These are phyloP conservation scores for Microtus ochrogaster DNA, from an alignment of 2,113 vertebrate genomes.

Conservation along the genomic window DNA sequence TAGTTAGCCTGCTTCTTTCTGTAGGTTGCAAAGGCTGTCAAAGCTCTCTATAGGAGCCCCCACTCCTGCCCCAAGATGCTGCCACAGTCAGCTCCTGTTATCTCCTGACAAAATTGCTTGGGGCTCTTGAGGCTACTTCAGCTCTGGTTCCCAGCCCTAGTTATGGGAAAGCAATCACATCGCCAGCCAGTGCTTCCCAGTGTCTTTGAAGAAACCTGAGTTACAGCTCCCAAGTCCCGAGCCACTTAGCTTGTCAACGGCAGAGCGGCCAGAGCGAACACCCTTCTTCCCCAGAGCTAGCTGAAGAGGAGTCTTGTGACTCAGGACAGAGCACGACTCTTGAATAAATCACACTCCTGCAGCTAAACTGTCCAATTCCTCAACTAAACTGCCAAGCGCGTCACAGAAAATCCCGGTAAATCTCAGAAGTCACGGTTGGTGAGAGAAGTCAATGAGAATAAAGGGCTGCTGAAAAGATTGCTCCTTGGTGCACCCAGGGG, in stretches of 20 bases:
- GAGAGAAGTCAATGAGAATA: not conserved
- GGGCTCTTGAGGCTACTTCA: not conserved
- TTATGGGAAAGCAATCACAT: fast-evolving
- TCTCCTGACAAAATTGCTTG: not conserved
- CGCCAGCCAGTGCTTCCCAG: not conserved
- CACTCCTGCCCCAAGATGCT: not conserved
- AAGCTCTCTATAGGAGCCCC: not conserved
- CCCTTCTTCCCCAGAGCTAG: not conserved
- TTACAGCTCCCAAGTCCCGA: fast-evolving
- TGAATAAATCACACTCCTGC: not conserved
- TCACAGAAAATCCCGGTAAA: not conserved
- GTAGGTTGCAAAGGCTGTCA: not conserved
- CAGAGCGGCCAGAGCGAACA: fast-evolving
- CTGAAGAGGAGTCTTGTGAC: not conserved
- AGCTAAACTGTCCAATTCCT: not conserved
- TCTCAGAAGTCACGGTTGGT: not conserved
- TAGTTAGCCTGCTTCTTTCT: not conserved
- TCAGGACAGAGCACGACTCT: fast-evolving
- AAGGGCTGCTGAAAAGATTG: not conserved
- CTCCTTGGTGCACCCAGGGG: not conserved
- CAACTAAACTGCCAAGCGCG: not conserved
- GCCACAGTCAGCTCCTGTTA: not conserved
- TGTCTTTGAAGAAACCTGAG: not conserved
- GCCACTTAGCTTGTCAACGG: not conserved
- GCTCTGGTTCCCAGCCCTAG: not conserved